Base-by-base conservation (phyloP, 2,113 vertebrate species). In the Pagrus major region DNA sequence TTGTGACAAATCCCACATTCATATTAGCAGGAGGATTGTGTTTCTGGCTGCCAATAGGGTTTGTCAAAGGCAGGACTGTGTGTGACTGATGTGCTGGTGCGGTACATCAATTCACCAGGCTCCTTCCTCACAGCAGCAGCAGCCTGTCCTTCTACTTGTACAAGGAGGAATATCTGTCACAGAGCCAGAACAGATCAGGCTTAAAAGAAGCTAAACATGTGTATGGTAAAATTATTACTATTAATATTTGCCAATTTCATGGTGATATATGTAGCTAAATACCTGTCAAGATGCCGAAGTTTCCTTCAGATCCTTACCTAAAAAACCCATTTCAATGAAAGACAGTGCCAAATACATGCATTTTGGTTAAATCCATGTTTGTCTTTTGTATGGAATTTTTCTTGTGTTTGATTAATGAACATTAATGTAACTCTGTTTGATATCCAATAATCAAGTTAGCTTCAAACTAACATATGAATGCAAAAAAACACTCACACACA, bases 1-100 rank as follows among this genome's bases (percentile, higher is more conserved):
- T 55, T 44, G 31, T 63, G 69, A 68, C 47, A 71, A 77, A 80
- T 67, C 25, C 18, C 33, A 52, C 56, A 46, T 81, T 76, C 15
- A 52, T 63, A 41, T 71, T 11, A 54, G 61, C 33, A 6, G 58
- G 31, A 59, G 56, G 41, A 73, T 55, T 55, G 23, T 82, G 52
- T 52, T 71, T 60, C 55, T 75, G 60, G 55, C 42, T 31, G 51
- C 27, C 3, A 6, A 31, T 15, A 14, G 66, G 52, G 6, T 25
- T 83, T 49, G 55, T 55, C 33, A 70, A 70, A 69, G 29, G 46
- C 46, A 51, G 23, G 51, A 47, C 25, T 35, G 21, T 51, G 73
- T 37, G 20, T 60, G 56, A 65, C 60, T 46, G 70, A 69, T 74
- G 72, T 35, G 25, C 37, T 54, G 9, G 16, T 33, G 64, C 27